Evolutionary conservation across 2,797 vertebrate genomes (phyloP).

Genomic region (Taeniopygia guttata): DNA sequence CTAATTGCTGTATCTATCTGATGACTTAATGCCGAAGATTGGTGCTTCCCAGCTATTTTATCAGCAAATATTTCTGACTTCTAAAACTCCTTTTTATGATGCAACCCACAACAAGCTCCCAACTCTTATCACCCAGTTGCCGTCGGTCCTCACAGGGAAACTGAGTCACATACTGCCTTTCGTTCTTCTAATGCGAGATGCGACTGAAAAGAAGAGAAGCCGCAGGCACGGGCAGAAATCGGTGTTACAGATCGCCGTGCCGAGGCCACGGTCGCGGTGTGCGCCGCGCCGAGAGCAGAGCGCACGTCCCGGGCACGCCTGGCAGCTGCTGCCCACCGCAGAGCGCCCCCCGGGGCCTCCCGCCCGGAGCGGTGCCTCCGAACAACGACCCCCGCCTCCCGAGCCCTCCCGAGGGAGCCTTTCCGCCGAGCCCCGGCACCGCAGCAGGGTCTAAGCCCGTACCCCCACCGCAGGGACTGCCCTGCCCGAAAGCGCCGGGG

Average conservation of each 20-base stretch:
- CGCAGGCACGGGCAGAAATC: neutral
- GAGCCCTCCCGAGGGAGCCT: neutral
- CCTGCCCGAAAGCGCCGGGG: neutral
- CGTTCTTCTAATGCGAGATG: neutral
- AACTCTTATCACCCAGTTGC: neutral
- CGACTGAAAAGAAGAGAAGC: neutral
- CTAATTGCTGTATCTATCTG: neutral
- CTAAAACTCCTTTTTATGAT: neutral
- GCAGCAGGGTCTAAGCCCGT: neutral
- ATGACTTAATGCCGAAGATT: neutral
- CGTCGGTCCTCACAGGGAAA: neutral
- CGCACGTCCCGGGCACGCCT: neutral
- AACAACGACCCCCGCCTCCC: neutral
- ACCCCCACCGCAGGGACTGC: neutral
- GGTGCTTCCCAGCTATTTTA: neutral
- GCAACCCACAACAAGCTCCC: neutral
- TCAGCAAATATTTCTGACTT: neutral
- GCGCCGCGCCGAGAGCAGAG: neutral
- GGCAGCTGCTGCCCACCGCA: neutral
- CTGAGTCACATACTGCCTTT: neutral
- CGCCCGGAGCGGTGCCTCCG: neutral
- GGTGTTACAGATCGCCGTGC: neutral
- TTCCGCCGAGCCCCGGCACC: neutral
- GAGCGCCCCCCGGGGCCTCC: neutral
- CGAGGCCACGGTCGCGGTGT: neutral